A percentile compares a stretch with the other conserved stretches of the same genome.
These are phyloP conservation scores for Tanypteryx hageni DNA, from an alignment of 2,888 invertebrate species.

Conservation along the genomic window DNA sequence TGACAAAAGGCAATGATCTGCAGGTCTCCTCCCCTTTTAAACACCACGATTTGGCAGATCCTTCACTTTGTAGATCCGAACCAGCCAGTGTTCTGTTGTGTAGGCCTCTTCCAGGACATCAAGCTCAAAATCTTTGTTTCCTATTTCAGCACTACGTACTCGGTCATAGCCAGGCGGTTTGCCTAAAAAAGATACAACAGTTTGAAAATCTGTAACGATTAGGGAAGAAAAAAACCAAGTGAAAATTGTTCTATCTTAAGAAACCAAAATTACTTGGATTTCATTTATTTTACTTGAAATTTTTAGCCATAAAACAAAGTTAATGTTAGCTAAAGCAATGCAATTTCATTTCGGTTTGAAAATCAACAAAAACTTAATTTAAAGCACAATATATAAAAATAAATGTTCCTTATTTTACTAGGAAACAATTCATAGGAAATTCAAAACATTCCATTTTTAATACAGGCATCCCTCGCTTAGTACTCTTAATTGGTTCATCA, in stretches of 20 bases:
- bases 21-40: slow-evolving; percentile 73
- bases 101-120: slow-evolving; percentile 99
- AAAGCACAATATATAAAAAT: too few relatives aligned
- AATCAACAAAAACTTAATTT: too few relatives aligned
- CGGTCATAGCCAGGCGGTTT: slow-evolving; percentile 98
- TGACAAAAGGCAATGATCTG: neutral
- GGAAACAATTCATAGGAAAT: too few relatives aligned
- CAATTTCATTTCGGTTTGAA: too few relatives aligned
- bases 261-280: neutral
- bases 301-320: too few relatives aligned
- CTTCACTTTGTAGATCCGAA: slow-evolving; percentile 98
- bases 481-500: too few relatives aligned
- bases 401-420: too few relatives aligned
- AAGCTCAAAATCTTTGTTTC: slow-evolving; percentile 98
- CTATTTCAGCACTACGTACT: slow-evolving; percentile 97
- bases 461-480: too few relatives aligned
- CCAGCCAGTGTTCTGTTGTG: slow-evolving; percentile 99
- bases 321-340: too few relatives aligned
- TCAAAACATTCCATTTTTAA: too few relatives aligned
- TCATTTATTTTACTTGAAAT: neutral
- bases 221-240: slow-evolving; percentile 1
- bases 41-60: slow-evolving; percentile 92
- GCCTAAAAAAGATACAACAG: slow-evolving; percentile 76
- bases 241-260: neutral
- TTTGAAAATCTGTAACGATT: slow-evolving; percentile 41